Evolutionary conservation across 2,888 invertebrate genomes (phyloP).

Genomic region (Notodonta ziczac): DNA sequence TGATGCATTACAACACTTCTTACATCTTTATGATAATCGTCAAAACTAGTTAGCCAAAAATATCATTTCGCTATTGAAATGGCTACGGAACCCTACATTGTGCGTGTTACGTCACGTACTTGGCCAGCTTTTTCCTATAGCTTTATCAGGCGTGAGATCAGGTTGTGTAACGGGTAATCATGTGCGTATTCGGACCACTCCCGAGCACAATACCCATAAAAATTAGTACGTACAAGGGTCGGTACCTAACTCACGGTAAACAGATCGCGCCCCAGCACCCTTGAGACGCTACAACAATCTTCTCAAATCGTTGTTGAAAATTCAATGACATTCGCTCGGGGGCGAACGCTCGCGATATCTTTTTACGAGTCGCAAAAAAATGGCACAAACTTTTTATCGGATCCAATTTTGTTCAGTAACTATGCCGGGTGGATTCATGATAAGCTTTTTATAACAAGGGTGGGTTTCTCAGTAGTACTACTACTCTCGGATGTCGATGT

Average conservation of each 20-base stretch:
- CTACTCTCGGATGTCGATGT: constrained; percentile 5
- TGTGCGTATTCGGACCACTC: constrained; percentile 6
- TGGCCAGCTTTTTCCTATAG: no score
- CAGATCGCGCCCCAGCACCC: constrained; percentile 46
- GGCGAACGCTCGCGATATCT: constrained; percentile 58
- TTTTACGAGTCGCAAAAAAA: constrained; percentile 67
- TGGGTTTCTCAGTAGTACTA: constrained; percentile 30
- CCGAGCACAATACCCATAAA: constrained; percentile 40
- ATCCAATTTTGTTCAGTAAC: constrained; percentile 71
- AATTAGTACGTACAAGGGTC: constrained; percentile 50
- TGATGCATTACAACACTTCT: no score
- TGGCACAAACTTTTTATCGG: constrained; percentile 65
- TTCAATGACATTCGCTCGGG: constrained; percentile 64
- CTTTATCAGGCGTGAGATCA: no score
- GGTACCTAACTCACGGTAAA: constrained; percentile 38
- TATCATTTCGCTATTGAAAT: no score
- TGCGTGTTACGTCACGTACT: no score
- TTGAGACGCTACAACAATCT: constrained; percentile 53
- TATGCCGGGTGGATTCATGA: constrained; percentile 65
- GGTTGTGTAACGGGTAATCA: constrained; percentile 7
- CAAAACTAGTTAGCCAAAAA: no score
- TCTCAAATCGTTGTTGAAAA: constrained; percentile 63
- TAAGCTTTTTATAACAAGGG: constrained; percentile 71
- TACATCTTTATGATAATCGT: no score
- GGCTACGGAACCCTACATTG: no score